phyloP scores from a whole-genome alignment of 2,113 vertebrate species.

The Salvator merianae region DNA sequence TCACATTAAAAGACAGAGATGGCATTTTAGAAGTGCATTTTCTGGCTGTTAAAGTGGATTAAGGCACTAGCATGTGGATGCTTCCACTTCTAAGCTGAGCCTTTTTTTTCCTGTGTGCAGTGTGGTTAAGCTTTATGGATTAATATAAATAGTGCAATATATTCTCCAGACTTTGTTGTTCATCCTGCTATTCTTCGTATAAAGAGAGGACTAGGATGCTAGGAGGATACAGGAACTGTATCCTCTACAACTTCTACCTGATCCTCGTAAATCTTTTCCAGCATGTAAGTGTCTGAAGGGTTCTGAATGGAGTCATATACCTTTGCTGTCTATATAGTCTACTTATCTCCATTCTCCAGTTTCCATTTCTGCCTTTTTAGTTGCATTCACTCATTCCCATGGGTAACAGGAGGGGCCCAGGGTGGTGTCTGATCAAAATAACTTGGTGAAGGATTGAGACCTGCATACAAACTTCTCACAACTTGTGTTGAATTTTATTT shows the following conservation, averaged over 20 bases:
- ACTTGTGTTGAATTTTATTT: not conserved
- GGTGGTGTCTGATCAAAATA: not conserved
- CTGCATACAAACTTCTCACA: not conserved
- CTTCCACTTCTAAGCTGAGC: too few relatives aligned
- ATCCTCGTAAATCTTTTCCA: not conserved
- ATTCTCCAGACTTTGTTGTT: not conserved
- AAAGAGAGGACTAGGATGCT: not conserved
- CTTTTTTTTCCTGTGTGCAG: too few relatives aligned
- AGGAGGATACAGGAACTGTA: not conserved
- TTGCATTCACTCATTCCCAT: not conserved
- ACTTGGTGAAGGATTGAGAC: rapidly evolving
- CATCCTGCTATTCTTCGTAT: not conserved
- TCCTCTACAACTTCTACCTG: not conserved
- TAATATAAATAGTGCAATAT: not conserved
- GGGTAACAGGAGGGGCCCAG: not conserved
- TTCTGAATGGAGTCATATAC: not conserved
- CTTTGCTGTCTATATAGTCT: not conserved
- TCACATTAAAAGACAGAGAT: too few relatives aligned
- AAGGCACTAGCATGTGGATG: too few relatives aligned
- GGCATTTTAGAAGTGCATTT: too few relatives aligned
- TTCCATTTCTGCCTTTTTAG: not conserved
- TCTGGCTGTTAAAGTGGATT: too few relatives aligned
- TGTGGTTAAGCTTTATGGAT: not conserved
- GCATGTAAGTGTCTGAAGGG: not conserved
- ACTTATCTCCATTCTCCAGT: not conserved